Conservation (phyloP, 2,113 vertebrate species). For the Orthonyx spaldingii region DNA sequence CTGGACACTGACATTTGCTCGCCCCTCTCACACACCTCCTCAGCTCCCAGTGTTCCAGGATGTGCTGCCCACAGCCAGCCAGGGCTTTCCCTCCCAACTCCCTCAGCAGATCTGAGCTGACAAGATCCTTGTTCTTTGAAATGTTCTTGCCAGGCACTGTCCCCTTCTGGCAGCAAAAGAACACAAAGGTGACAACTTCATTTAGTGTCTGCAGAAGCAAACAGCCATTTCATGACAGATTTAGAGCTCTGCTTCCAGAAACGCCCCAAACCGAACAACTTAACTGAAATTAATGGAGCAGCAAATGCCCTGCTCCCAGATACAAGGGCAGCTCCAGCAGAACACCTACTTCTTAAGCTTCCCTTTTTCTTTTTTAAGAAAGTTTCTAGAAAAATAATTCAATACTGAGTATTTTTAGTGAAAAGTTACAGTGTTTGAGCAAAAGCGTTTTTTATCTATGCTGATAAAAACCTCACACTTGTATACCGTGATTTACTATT, state of each 20-base stretch:
- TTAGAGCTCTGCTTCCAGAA: not conserved
- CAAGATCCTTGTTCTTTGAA: not conserved
- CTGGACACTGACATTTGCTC: rapidly evolving
- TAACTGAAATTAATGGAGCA: not conserved
- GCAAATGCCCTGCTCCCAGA: not conserved
- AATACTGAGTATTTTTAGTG: not conserved
- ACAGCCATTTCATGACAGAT: not conserved
- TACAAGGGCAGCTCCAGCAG: not conserved
- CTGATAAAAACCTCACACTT: not conserved
- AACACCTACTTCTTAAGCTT: not conserved
- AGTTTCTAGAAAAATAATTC: not conserved
- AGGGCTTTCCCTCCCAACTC: not conserved
- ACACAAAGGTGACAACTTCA: not conserved
- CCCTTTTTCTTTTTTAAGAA: not conserved
- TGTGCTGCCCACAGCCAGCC: not conserved
- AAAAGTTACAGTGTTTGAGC: not conserved
- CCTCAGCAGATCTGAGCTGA: not conserved
- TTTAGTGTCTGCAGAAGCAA: not conserved
- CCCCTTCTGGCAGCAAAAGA: slow-evolving; percentile 18
- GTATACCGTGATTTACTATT: not conserved
- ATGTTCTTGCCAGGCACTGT: not conserved
- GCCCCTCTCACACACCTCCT: not conserved
- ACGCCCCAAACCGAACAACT: not conserved
- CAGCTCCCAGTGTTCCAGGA: not conserved
- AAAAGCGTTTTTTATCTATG: not conserved